phyloP scores from a whole-genome alignment of 2,797 vertebrate species.

The Allobates femoralis region DNA sequence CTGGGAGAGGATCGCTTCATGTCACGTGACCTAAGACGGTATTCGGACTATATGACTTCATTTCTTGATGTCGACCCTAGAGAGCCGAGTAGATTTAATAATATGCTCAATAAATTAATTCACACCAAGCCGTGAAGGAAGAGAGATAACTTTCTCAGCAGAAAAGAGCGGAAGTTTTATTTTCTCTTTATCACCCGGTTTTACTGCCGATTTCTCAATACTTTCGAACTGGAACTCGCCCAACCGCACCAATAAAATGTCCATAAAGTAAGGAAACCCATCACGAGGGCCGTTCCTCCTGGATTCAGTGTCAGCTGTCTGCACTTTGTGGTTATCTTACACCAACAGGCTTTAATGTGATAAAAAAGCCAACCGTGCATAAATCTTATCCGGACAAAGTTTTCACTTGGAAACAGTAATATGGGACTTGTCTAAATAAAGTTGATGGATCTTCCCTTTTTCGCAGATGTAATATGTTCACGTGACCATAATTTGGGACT shows the following conservation, averaged over 20 bases:
- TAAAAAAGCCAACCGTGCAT: not conserved
- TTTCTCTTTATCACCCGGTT: conserved; percentile 53
- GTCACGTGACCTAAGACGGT: conserved; percentile 2
- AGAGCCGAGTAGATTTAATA: conserved; percentile 42
- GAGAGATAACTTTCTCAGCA: conserved; percentile 48
- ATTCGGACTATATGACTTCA: conserved; percentile 37
- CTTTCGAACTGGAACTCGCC: conserved; percentile 55
- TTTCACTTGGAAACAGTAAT: not conserved
- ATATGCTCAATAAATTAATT: conserved; percentile 54
- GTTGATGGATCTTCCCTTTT: not conserved
- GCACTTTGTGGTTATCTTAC: conserved; percentile 50
- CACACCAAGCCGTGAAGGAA: conserved; percentile 34
- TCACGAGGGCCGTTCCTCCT: conserved; percentile 23
- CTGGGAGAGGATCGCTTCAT: conserved; percentile 17
- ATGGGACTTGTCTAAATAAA: not conserved
- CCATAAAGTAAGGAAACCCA: conserved; percentile 54
- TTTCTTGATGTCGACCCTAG: conserved; percentile 24
- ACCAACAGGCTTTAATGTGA: conserved; percentile 16
- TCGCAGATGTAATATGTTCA: not conserved
- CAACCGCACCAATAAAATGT: conserved; percentile 57
- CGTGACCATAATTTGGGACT: not conserved
- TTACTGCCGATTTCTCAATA: conserved; percentile 54
- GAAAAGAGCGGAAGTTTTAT: conserved; percentile 56
- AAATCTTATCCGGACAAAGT: not conserved
- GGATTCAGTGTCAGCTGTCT: conserved; percentile 48